Evolutionary conservation across 2,113 vertebrate genomes (phyloP).

Genomic region (Willisornis vidua): DNA sequence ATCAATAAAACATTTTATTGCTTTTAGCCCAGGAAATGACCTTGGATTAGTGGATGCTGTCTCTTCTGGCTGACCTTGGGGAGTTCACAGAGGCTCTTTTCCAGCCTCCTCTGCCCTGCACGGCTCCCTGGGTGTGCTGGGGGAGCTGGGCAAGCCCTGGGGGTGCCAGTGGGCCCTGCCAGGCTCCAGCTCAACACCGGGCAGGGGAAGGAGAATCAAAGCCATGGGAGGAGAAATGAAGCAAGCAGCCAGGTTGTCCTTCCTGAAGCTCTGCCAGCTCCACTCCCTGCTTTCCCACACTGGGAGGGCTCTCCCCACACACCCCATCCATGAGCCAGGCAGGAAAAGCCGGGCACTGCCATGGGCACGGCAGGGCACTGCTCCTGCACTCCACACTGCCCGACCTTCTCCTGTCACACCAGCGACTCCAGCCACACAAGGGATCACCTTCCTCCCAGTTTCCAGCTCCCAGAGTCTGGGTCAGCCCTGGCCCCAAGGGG

Average conservation of each 20-base stretch:
- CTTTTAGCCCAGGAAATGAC: slow-evolving; percentile 87
- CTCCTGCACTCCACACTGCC: neutral
- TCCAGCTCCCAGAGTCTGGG: neutral
- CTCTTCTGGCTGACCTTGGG: slow-evolving; percentile 85
- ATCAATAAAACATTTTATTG: slow-evolving; percentile 94
- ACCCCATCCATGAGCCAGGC: fast-evolving
- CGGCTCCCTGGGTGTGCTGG: neutral
- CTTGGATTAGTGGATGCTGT: slow-evolving; percentile 79
- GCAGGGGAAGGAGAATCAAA: slow-evolving; percentile 39
- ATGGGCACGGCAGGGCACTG: fast-evolving
- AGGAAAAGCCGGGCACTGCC: neutral
- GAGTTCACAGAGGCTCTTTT: slow-evolving; percentile 75
- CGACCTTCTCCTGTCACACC: neutral
- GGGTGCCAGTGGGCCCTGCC: neutral
- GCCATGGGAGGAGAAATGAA: neutral
- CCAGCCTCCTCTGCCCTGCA: slow-evolving; percentile 41
- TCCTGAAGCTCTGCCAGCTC: neutral
- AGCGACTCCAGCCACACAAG: neutral
- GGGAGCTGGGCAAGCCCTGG: slow-evolving; percentile 36
- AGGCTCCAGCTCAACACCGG: slow-evolving; percentile 2
- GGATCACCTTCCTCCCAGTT: neutral
- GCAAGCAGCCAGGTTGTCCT: neutral
- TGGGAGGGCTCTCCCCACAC: neutral
- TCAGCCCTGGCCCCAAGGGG: neutral
- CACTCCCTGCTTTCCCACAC: neutral